Evolutionary conservation across 2,888 invertebrate genomes (phyloP).

Genomic region (Eilema sororculum): DNA sequence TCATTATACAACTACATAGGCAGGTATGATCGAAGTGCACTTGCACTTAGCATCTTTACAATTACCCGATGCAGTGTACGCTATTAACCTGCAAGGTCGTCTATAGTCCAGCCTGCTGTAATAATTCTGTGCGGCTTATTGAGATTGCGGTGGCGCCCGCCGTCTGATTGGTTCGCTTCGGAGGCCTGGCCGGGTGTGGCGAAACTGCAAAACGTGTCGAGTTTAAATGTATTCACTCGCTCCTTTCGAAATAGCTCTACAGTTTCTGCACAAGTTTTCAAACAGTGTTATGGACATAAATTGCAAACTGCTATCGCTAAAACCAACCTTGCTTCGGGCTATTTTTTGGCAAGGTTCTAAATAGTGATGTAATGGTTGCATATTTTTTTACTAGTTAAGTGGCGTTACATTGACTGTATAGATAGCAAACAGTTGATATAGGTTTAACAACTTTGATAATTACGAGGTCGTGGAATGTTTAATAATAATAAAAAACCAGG

Average conservation of each 20-base stretch:
- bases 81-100: constrained; percentile 70
- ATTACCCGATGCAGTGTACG: constrained; percentile 69
- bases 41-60: constrained; percentile 5
- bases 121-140: constrained; percentile 69
- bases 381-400: constrained; percentile 40
- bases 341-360: constrained; percentile 2
- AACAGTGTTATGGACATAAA: background rate
- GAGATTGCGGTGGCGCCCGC: constrained; percentile 67
- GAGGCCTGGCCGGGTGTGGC: constrained; percentile 85
- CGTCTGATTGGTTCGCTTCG: constrained; percentile 73
- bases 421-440: constrained; percentile 39
- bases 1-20: background rate
- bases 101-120: constrained; percentile 67
- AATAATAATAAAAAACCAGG: constrained; percentile 36
- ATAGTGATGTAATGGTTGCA: background rate
- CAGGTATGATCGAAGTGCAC: background rate
- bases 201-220: constrained; percentile 60
- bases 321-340: background rate
- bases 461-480: constrained; percentile 48
- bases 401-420: constrained; percentile 41
- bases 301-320: background rate
- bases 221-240: constrained; percentile 43
- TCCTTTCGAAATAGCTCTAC: constrained; percentile 58
- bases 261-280: constrained; percentile 29
- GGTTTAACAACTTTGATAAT: constrained; percentile 44